Evolutionary conservation across 2,888 invertebrate species (phyloP).

Genomic region (Synergus gifuensis): DNA sequence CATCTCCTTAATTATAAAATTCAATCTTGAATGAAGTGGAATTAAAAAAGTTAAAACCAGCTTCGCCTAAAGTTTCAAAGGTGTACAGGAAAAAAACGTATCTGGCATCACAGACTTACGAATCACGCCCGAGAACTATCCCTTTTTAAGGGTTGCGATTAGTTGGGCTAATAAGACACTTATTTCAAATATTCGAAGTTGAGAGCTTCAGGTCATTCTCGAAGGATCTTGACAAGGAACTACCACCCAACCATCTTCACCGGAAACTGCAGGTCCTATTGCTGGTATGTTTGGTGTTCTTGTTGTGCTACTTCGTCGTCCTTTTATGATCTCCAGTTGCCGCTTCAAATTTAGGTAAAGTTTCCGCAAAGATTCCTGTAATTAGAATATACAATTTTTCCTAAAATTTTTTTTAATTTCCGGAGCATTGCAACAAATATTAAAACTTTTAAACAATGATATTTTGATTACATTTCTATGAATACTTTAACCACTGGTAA

Average conservation of each 20-base stretch:
- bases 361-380: constrained; percentile 84
- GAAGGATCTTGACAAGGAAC: constrained; percentile 74
- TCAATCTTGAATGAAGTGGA: not conserved
- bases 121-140: constrained; percentile 16
- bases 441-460: no score
- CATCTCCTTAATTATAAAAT: constrained; percentile 11
- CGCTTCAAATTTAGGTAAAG: constrained; percentile 83
- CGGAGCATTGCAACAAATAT: no score
- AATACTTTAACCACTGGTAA: not conserved
- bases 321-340: constrained; percentile 81
- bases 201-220: constrained; percentile 64
- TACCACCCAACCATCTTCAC: constrained; percentile 80
- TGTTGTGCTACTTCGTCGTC: constrained; percentile 70
- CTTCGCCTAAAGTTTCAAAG: not conserved
- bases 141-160: not conserved
- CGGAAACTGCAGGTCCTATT: constrained; percentile 61
- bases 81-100: not conserved
- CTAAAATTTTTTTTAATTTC: not conserved
- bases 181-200: constrained; percentile 25
- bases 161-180: constrained; percentile 32
- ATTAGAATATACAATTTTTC: not conserved
- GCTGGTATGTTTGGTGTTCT: constrained; percentile 47
- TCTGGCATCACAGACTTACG: constrained; percentile 39
- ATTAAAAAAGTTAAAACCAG: not conserved
- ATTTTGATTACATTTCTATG: no score